Base-by-base conservation (phyloP, 2,113 vertebrate genomes). In the Morone chrysops region DNA sequence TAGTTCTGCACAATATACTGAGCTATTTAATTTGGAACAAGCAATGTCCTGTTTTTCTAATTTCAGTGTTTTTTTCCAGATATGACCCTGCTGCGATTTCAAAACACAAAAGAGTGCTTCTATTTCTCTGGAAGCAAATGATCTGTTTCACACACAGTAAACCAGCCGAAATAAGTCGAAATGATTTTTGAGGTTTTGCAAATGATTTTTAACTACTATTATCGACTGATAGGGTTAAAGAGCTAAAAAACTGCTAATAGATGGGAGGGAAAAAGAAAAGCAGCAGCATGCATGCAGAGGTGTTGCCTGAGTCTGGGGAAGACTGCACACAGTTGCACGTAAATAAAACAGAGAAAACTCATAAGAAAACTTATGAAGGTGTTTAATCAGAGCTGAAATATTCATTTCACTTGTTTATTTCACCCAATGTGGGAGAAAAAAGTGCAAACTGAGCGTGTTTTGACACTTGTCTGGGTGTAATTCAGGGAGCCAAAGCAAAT, bases 401-500 rank as follows among this genome's bases (percentile, higher is more conserved):
- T 3, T 51, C 3, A 72, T 36, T 48, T 65, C 25, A 70, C 17
- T n/a, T 72, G 60, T 66, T 79, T 77, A 75, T 73, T 83, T 83
- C 54, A 54, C 2, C 17, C 14, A 82, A 63, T 53, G 61, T 69
- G 18, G n/a, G 45, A 5, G 10, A 62, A 40, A 65, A 66, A 65
- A 69, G 11, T 66, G 50, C 31, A 84, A 68, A 82, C 12, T 1
- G 40, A 68, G 60, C 60, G 50, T 89, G 82, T 86, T 85, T 71
- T 92, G 83, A 90, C 89, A 90, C 57, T 75, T 80, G 80, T 36
- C 67, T 63, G 40, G 50, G 41, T 67, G 60, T 75, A 75, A 84
- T 87, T 89, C 36, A 22, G 62, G 70, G 59, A 75, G 75, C 82
- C 83, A 90, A 89, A 90, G 60, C 80, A 87, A 90, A 90, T 81